These are phyloP conservation scores for Ganaspis brasiliensis DNA, from an alignment of 2,888 invertebrate species.

Conservation along the genomic window DNA sequence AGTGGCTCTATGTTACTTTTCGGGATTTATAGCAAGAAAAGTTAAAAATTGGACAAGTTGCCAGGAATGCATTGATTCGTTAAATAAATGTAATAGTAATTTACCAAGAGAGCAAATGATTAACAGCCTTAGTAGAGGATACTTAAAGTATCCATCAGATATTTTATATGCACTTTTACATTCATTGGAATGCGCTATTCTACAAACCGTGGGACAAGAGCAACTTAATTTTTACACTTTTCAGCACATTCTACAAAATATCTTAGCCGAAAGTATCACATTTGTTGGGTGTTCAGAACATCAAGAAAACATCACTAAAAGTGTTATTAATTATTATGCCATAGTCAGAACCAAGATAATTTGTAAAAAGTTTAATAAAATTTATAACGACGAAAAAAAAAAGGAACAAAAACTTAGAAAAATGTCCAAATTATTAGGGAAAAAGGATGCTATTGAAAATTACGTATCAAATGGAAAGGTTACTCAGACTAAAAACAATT, in stretches of 20 bases:
- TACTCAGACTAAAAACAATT: no score
- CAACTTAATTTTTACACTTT: background rate
- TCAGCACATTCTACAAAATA: slow-evolving; percentile 3
- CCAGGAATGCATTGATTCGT: background rate
- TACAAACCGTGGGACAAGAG: slow-evolving; percentile 22
- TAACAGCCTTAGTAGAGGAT: background rate
- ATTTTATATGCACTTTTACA: background rate
- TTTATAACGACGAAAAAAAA: background rate
- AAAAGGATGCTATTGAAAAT: background rate
- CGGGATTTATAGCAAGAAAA: background rate
- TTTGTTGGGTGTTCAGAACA: slow-evolving; percentile 43
- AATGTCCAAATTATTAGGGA: background rate
- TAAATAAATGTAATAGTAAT: background rate
- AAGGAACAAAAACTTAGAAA: background rate
- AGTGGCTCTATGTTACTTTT: background rate
- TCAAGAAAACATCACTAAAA: slow-evolving; percentile 34
- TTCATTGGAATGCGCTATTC: background rate
- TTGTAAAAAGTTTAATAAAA: background rate
- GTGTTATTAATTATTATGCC: slow-evolving; percentile 44
- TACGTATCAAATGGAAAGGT: no score
- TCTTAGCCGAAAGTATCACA: background rate
- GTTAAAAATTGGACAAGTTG: background rate
- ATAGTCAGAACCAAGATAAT: background rate
- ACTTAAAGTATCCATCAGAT: background rate
- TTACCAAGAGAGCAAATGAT: background rate